Base-by-base conservation (phyloP, 2,113 vertebrate genomes). In the Tinamus guttatus region DNA sequence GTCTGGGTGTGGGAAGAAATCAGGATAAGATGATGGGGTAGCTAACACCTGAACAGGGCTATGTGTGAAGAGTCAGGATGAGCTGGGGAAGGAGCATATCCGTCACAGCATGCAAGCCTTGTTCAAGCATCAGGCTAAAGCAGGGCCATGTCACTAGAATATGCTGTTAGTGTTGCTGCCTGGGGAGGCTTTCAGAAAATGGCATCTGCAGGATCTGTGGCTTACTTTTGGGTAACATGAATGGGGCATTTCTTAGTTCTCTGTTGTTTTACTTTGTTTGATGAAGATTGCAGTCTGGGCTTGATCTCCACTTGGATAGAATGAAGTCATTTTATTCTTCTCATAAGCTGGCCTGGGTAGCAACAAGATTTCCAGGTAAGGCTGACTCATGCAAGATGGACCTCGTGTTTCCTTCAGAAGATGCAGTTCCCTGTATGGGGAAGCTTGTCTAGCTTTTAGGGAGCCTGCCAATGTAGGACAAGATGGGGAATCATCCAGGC, bases 51-150 rank as follows among this genome's bases (percentile, higher is more conserved):
- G n/a, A n/a, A n/a, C n/a, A n/a, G n/a, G n/a, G n/a, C n/a, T n/a
- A n/a, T n/a, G n/a, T n/a, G n/a, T n/a, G n/a, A n/a, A n/a, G n/a
- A n/a, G n/a, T n/a, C n/a, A n/a, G n/a, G n/a, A n/a, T n/a, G n/a
- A n/a, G n/a, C n/a, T n/a, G n/a, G n/a, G n/a, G n/a, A n/a, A n/a
- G n/a, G n/a, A n/a, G n/a, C n/a, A n/a, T n/a, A n/a, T n/a, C n/a
- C n/a, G n/a, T n/a, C n/a, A n/a, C n/a, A n/a, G 13, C 12, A 0
- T 8, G 8, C 8, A 41, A 6, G 30, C 32, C 54, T 28, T 32
- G 54, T 11, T 32, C 8, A 15, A 58, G 54, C 54, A 58, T 6
- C 54, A 32, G 54, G 28, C 54, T 58, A 18, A 32, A 58, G 54
- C 54, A 58, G 54, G 32, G 54, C 30, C 30, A 9, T 6, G 16